Conservation (phyloP, 2,888 invertebrate species). For the Platycnemis pennipes region DNA sequence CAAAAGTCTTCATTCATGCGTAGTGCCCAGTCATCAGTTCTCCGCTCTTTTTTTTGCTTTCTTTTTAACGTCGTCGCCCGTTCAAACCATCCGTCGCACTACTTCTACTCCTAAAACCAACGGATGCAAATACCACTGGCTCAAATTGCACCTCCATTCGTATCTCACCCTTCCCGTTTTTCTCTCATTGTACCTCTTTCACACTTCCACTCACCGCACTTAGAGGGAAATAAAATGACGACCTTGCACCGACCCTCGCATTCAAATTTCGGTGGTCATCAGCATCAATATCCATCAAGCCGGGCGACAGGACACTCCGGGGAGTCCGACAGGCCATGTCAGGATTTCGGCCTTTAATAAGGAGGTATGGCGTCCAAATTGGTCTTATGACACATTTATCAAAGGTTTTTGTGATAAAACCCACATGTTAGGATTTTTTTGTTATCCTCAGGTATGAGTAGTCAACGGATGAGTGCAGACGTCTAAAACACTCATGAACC, state of each 20-base stretch:
- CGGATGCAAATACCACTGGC: background rate
- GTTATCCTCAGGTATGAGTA: too few species aligned
- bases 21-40: too few species aligned
- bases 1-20: too few species aligned
- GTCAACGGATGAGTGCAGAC: too few species aligned
- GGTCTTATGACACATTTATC: too few species aligned
- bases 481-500: too few species aligned
- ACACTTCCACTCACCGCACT: background rate
- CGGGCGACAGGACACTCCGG: background rate
- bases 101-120: background rate
- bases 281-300: background rate
- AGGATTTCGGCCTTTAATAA: constrained; percentile 11
- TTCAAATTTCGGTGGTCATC: constrained; percentile 2
- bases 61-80: too few species aligned
- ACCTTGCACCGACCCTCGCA: background rate
- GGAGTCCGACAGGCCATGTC: background rate
- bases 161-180: background rate
- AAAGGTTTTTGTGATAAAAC: too few species aligned
- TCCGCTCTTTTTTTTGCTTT: too few species aligned
- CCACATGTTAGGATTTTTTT: too few species aligned
- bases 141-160: background rate
- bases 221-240: too few species aligned
- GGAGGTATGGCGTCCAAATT: background rate
- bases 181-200: background rate
- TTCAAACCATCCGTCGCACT: background rate